Conservation (phyloP, 2,888 invertebrate genomes). For the Melangyna quadrimaculata region DNA sequence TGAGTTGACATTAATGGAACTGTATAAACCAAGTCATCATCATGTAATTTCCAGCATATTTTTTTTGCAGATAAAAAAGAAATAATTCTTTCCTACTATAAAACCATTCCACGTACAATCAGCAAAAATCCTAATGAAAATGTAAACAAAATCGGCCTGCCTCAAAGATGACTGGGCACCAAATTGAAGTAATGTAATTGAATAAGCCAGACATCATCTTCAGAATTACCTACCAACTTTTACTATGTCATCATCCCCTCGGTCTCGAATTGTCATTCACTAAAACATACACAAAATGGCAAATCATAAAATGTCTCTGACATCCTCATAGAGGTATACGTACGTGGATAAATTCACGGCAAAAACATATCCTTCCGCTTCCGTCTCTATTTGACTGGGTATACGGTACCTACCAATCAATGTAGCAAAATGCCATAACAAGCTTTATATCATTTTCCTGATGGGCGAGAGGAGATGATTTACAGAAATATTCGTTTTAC, state of each 20-base stretch:
- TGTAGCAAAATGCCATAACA: constrained; percentile 2
- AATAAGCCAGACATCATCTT: constrained; percentile 68
- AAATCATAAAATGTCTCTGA: constrained; percentile 20
- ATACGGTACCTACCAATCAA: neutral
- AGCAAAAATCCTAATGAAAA: constrained; percentile 64
- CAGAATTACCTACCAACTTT: constrained; percentile 50
- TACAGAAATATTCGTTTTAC: constrained; percentile 34
- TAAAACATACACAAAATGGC: constrained; percentile 17
- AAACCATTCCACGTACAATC: constrained; percentile 26
- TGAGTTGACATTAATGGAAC: too few relatives aligned
- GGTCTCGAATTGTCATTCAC: neutral
- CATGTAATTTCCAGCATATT: neutral
- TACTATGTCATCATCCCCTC: constrained; percentile 3
- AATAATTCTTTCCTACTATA: neutral
- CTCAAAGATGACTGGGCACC: constrained; percentile 61
- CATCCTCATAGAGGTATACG: neutral
- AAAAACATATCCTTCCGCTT: constrained; percentile 16
- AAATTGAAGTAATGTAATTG: constrained; percentile 69
- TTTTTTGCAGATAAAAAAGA: neutral
- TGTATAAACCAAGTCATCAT: neutral
- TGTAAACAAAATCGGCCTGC: constrained; percentile 56
- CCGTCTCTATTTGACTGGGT: neutral
- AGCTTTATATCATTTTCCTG: constrained; percentile 20
- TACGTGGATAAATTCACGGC: neutral
- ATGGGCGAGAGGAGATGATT: neutral